Conservation (phyloP, 2,797 vertebrate species). For the Esox masquinongy region DNA sequence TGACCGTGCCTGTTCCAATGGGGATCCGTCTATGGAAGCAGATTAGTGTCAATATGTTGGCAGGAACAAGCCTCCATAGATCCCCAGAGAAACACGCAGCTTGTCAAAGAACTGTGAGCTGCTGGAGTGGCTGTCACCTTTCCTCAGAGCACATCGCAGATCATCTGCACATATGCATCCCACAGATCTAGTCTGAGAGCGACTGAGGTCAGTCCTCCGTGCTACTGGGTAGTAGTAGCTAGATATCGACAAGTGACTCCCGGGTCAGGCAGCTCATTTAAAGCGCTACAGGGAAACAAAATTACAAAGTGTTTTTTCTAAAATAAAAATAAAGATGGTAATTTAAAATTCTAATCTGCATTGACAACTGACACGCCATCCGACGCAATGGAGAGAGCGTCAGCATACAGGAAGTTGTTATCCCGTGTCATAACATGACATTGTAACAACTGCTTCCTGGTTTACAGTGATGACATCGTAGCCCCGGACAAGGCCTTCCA, state of each 20-base stretch:
- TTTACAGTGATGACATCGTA: constrained; percentile 14
- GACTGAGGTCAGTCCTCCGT: background rate
- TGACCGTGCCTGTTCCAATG: constrained; percentile 34
- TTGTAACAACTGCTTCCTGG: constrained; percentile 14
- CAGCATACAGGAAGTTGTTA: too few relatives aligned
- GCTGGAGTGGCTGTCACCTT: constrained; percentile 27
- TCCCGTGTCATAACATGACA: background rate
- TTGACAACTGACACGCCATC: constrained; percentile 62
- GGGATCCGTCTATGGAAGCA: background rate
- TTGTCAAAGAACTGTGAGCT: background rate
- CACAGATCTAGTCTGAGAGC: background rate
- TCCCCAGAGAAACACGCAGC: background rate
- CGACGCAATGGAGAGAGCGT: constrained; percentile 49
- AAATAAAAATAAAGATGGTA: constrained; percentile 71
- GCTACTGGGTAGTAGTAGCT: constrained; percentile 15
- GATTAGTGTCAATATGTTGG: background rate
- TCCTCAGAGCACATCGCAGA: background rate
- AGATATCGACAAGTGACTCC: constrained; percentile 35
- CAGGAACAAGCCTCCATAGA: background rate
- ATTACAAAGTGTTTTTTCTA: constrained; percentile 78
- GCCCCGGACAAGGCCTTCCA: constrained; percentile 19
- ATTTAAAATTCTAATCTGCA: constrained; percentile 68
- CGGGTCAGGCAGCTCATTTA: constrained; percentile 48
- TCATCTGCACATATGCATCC: background rate
- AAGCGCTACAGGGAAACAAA: constrained; percentile 77